Conservation (phyloP, 2,888 invertebrate species). For the Tenodera sinensis region DNA sequence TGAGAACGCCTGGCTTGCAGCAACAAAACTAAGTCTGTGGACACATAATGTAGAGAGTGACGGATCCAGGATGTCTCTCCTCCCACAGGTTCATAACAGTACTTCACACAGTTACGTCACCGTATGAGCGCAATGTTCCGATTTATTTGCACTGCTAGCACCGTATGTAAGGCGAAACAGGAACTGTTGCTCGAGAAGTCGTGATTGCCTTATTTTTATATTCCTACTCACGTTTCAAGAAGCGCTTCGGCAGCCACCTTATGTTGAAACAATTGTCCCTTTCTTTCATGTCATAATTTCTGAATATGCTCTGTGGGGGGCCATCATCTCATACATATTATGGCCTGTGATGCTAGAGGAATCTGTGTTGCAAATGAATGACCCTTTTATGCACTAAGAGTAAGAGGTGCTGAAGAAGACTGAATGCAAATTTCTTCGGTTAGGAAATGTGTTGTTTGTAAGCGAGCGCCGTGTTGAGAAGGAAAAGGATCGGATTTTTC, state of each 20-base stretch:
- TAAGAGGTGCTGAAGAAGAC: no score
- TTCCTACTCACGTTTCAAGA: background rate
- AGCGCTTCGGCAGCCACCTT: background rate
- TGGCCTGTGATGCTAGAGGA: no score
- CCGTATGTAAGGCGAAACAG: background rate
- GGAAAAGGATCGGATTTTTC: no score
- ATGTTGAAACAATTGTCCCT: background rate
- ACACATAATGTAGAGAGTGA: background rate
- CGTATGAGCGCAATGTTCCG: background rate
- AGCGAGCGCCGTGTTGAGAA: no score
- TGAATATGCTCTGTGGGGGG: no score
- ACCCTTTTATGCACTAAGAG: no score
- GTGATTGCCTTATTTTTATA: background rate
- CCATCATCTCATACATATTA: background rate
- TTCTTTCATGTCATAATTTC: no score
- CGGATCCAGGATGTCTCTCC: background rate
- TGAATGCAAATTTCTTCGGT: no score
- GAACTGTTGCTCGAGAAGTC: background rate
- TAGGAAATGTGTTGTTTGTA: no score
- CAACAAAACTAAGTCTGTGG: no score
- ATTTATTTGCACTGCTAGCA: background rate
- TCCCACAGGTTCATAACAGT: no score
- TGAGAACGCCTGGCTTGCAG: background rate
- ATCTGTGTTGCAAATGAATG: no score
- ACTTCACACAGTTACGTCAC: background rate